phyloP scores from a whole-genome alignment of 2,888 invertebrate genomes.

The Hecatera dysodea region DNA sequence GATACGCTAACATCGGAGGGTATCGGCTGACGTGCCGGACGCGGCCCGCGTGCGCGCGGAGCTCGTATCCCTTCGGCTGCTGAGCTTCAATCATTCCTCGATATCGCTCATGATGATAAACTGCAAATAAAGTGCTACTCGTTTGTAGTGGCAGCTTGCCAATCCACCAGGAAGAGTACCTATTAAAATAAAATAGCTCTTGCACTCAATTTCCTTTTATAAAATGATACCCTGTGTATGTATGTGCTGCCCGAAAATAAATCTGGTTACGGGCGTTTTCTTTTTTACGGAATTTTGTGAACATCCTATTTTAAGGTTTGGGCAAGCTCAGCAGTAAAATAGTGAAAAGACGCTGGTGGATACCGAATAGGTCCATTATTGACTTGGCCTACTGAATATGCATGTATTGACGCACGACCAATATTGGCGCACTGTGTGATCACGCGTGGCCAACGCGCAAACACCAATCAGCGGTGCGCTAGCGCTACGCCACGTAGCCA shows the following conservation, averaged over 20 bases:
- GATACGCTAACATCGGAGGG: conserved; percentile 8
- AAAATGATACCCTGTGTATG: neutral
- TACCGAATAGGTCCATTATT: conserved; percentile 15
- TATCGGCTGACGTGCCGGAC: neutral
- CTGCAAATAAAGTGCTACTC: conserved; percentile 16
- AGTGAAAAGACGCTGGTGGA: neutral
- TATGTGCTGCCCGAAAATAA: neutral
- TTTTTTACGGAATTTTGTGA: neutral
- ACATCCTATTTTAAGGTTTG: neutral
- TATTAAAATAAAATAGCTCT: conserved; percentile 11
- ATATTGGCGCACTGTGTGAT: conserved; percentile 44
- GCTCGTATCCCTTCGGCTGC: neutral
- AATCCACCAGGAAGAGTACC: neutral
- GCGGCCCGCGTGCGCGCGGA: neutral
- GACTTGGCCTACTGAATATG: conserved; percentile 46
- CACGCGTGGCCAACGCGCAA: conserved; percentile 31
- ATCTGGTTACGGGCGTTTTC: neutral
- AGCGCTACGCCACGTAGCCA: conserved; percentile 28
- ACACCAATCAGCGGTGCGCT: conserved; percentile 50
- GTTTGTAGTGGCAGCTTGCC: conserved; percentile 11
- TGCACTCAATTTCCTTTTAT: neutral
- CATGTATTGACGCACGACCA: conserved; percentile 32
- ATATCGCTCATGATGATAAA: conserved; percentile 29
- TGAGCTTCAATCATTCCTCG: conserved; percentile 11
- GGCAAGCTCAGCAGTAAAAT: neutral